Base-by-base conservation (phyloP, 2,797 vertebrate genomes). In the Chelon auratus region DNA sequence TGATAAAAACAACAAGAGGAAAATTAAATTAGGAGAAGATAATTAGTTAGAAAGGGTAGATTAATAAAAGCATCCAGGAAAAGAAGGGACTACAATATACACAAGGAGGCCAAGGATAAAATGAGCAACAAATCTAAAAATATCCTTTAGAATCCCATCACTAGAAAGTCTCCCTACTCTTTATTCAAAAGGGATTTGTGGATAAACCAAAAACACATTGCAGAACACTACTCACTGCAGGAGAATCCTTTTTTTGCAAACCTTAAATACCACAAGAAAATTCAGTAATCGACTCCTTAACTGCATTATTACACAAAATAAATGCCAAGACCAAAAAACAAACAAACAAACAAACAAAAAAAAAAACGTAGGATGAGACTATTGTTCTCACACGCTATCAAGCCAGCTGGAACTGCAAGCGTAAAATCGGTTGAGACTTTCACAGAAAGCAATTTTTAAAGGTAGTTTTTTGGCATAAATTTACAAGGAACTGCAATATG, bases 111-210 rank as follows among this genome's bases (percentile, higher is more conserved):
- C 67, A 64, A 69, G 77, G 77, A 87, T 78, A 81, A 86, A 82
- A 76, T 60, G 80, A 84, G 75, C 65, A 78, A 62, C 57, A 64
- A 30, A 71, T 86, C 84, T 89, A 84, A 82, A 91, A 82, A 87
- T 85, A 87, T 74, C 80, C 62, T 4, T 14, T 42, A 14, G 59
- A 57, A 76, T 74, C 78, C 67, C 75, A 75, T 55, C 5, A 33
- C 62, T 45, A 62, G 54, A 78, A 71, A 70, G 54, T 75, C 54
- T 74, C 63, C 75, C 45, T 52, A 33, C 40, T 82, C 63, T 71
- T 69, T 51, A 53, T 74, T 69, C 63, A 65, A 77, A 64, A 43
- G 66, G 65, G 72, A 83, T 80, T 79, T 66, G 59, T 53, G 64
- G 37, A 51, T 37, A 82, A 86, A 89, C 76, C 78, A 80, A 59